Conservation (phyloP, 2,113 vertebrate species). For the Tricholaema leucomelas region DNA sequence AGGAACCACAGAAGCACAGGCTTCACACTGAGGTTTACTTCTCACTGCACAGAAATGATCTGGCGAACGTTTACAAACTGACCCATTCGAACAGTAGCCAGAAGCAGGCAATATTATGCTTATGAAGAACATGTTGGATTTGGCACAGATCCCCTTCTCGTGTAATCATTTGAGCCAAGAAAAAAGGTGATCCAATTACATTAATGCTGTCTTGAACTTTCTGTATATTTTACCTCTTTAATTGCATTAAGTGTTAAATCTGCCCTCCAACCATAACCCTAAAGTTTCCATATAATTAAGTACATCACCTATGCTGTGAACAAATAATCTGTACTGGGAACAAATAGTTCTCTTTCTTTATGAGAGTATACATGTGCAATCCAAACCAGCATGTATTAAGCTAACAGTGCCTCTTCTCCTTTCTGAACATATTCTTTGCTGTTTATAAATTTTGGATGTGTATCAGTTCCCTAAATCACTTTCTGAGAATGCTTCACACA, state of each 20-base stretch:
- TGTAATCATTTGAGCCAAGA: not conserved
- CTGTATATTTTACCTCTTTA: not conserved
- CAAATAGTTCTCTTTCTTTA: not conserved
- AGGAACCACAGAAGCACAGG: not conserved
- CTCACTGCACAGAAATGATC: not conserved
- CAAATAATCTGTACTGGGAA: not conserved
- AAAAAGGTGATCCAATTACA: not conserved
- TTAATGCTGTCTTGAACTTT: not conserved
- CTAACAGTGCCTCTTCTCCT: not conserved
- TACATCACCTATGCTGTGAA: not conserved
- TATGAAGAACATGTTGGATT: not conserved
- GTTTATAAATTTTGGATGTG: not conserved
- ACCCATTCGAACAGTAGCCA: not conserved
- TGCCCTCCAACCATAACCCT: not conserved
- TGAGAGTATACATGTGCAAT: not conserved
- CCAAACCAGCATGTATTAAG: not conserved
- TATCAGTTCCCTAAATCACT: not conserved
- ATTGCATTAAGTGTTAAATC: not conserved
- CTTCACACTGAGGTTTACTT: not conserved
- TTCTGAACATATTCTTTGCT: not conserved
- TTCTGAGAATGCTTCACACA: not conserved
- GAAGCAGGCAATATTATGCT: not conserved
- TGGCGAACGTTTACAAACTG: not conserved
- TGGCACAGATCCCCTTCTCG: not conserved
- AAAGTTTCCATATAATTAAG: not conserved